These are phyloP conservation scores for Bolinopsis microptera DNA, from an alignment of 37 sponge, comb jelly and placozoan genomes.

Conservation along the genomic window DNA sequence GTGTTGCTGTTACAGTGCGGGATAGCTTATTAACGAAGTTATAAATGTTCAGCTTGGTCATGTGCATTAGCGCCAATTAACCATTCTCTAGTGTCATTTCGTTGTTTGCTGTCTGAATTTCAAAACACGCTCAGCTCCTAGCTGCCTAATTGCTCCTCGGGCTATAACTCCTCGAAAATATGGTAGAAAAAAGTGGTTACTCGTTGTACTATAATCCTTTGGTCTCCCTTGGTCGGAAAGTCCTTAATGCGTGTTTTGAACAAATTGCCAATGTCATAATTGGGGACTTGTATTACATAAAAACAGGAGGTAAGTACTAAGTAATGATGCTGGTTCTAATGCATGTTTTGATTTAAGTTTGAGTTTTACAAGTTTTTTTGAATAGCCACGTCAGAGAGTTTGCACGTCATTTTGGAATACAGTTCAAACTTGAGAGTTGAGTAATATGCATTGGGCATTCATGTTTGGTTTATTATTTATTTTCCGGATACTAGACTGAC, in stretches of 20 bases:
- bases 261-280: not conserved
- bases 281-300: slow-evolving; percentile 8
- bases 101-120: not conserved
- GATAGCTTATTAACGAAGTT: not conserved
- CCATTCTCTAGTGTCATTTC: not conserved
- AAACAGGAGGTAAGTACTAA: not conserved
- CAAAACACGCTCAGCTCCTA: not conserved
- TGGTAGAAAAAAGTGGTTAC: not conserved
- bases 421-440: no score
- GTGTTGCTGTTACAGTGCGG: not conserved
- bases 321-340: no score
- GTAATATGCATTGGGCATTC: no score
- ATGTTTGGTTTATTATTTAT: no score
- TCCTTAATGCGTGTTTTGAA: slow-evolving; percentile 37
- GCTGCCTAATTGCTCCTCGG: not conserved
- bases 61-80: not conserved
- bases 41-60: not conserved
- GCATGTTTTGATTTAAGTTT: no score
- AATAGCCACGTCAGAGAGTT: no score
- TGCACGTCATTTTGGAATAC: no score
- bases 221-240: not conserved
- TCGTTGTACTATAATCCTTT: not conserved
- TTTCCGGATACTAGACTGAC: no score
- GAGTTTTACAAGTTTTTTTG: no score
- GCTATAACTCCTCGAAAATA: not conserved